Evolutionary conservation across 2,888 invertebrate species (phyloP).

Genomic region (Dione juno): DNA sequence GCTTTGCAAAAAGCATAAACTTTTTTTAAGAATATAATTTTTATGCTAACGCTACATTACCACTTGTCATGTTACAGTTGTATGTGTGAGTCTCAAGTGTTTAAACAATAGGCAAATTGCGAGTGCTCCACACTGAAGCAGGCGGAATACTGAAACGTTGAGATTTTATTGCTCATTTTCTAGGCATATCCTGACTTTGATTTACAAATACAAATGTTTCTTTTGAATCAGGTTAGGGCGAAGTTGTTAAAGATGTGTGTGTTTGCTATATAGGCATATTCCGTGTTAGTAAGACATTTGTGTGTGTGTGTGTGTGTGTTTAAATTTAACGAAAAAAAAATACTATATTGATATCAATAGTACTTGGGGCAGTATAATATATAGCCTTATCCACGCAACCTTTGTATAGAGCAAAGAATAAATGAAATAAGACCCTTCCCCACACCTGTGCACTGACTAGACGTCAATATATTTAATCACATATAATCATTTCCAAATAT

Average conservation of each 20-base stretch:
- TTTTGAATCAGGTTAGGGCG: background rate
- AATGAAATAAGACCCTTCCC: no score
- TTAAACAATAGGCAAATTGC: slow-evolving; percentile 46
- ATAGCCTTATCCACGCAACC: no score
- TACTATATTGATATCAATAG: no score
- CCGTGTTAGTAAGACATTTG: no score
- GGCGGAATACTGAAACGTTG: slow-evolving; percentile 23
- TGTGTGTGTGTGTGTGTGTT: no score
- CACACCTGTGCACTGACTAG: no score
- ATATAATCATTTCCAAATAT: no score
- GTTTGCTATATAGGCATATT: background rate
- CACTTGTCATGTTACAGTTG: slow-evolving; percentile 37
- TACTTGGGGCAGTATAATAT: no score
- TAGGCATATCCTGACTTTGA: slow-evolving; percentile 1
- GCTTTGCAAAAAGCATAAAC: no score
- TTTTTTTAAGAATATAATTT: background rate
- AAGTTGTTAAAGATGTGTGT: background rate
- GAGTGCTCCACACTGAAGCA: slow-evolving; percentile 37
- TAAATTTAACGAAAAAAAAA: no score
- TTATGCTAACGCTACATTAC: slow-evolving; percentile 34
- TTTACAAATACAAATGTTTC: background rate
- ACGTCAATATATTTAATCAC: no score
- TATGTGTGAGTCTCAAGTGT: slow-evolving; percentile 46
- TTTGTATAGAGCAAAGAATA: no score
- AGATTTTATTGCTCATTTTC: slow-evolving; percentile 30